Evolutionary conservation across 2,888 invertebrate species (phyloP), one percentile per base, ranked within the genome.

Genomic region (Melitaea athalia): DNA sequence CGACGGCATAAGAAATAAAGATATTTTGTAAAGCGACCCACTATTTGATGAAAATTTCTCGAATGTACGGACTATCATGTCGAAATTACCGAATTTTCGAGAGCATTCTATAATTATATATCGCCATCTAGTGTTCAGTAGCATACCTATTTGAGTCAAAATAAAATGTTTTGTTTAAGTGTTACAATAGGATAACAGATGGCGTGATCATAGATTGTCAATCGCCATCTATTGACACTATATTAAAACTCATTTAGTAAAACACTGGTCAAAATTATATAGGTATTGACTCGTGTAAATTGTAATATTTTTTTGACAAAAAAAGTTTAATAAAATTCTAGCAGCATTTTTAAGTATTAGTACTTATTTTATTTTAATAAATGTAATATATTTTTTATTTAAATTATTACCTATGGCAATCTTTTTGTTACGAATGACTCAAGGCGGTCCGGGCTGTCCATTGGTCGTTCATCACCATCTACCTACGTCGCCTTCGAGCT

Each of bases 111-210:
- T 77, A 78, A 77, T 15, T 17, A 68, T 77, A 74, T 61, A 63
- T 59, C 75, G 76, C 72, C 80, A 80, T 79, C 86, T 86, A 68
- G 69, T 73, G 73, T 52, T 53, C 72, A 84, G 72, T 85, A 83
- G 86, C 67, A n/a, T 57, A 55, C 77, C 61, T 67, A 47, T 55
- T 31, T 55, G 7, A 15, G 14, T 8, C 8, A 7, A 61, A 5
- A n/a, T 24, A 6, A n/a, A 12, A 60, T 43, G 11, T 38, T 0
- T 0, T 7, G n/a, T 15, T 10, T 42, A n/a, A 4, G 0, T n/a
- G 11, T 31, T 14, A 24, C 5, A 10, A 38, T 15, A 4, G 1
- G 8, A 6, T 7, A 50, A 7, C 12, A 63, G 55, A 42, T 49
- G 59, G 14, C 49, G 3, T 45, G 24, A 47, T 31, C 17, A 24